A percentile compares a stretch with the other conserved stretches of the same genome.
phyloP scores from a whole-genome alignment of 2,888 invertebrate genomes.

The Morinoia aosen region DNA sequence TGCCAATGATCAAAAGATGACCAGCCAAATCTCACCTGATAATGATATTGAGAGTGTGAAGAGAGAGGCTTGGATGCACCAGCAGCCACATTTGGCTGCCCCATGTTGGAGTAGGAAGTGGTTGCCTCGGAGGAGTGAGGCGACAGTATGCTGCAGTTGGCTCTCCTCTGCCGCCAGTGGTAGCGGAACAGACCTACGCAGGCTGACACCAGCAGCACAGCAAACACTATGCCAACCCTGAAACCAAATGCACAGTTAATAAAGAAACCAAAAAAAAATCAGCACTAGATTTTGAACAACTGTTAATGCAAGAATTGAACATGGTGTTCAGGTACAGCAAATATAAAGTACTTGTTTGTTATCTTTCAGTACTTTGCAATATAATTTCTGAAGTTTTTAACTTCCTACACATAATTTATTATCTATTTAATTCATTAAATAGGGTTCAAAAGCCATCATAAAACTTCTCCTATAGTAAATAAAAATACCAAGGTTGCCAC shows the following conservation, averaged over 20 bases:
- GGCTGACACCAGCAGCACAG: slow-evolving; percentile 68
- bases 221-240: slow-evolving; percentile 64
- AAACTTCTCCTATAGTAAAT: no score
- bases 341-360: background rate
- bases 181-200: slow-evolving; percentile 70
- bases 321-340: background rate
- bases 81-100: background rate
- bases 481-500: no score
- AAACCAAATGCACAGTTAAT: background rate
- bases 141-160: slow-evolving; percentile 22
- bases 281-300: background rate
- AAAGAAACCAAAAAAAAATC: background rate
- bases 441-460: no score
- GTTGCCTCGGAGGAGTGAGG: background rate
- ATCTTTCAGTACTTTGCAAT: background rate
- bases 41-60: slow-evolving; percentile 41
- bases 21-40: background rate
- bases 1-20: no score
- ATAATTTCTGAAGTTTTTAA: background rate
- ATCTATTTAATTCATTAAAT: background rate
- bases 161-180: slow-evolving; percentile 68
- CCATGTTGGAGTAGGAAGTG: slow-evolving; percentile 21
- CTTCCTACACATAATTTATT: background rate
- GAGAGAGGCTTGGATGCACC: background rate
- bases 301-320: background rate